These are phyloP conservation scores for Callionymus lyra DNA, from an alignment of 2,113 vertebrate species.

Conservation along the genomic window DNA sequence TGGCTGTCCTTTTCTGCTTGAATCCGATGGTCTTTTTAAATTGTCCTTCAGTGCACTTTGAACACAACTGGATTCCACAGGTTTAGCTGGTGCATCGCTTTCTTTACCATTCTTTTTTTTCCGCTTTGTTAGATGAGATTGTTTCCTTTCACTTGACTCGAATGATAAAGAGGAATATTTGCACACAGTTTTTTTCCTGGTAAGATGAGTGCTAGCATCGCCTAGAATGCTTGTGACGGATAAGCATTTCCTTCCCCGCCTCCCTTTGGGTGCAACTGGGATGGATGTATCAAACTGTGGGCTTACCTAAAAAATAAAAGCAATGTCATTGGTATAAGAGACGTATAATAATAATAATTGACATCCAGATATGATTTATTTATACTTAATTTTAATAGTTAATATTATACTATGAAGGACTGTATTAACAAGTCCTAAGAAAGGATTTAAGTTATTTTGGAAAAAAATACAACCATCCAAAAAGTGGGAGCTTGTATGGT, in stretches of 20 bases:
- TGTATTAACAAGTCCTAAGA: too few species aligned
- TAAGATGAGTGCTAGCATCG: slow-evolving; percentile 30
- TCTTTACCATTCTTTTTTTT: slow-evolving; percentile 1
- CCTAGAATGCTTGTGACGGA: slow-evolving; percentile 26
- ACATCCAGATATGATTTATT: too few species aligned
- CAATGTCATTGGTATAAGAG: too few species aligned
- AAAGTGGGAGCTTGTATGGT: too few species aligned
- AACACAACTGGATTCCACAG: not conserved
- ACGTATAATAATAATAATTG: too few species aligned
- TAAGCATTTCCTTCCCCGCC: slow-evolving; percentile 16
- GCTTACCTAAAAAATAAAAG: slow-evolving; percentile 63
- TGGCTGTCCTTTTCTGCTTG: slow-evolving; percentile 5
- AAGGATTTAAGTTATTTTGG: too few species aligned
- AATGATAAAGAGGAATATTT: slow-evolving; percentile 73
- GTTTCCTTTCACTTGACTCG: slow-evolving; percentile 24
- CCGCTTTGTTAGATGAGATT: slow-evolving; percentile 10
- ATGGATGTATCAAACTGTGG: slow-evolving; percentile 72
- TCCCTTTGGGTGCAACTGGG: slow-evolving; percentile 23
- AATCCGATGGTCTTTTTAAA: slow-evolving; percentile 17
- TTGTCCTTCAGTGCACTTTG: slow-evolving; percentile 12
- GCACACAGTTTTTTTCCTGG: slow-evolving; percentile 50
- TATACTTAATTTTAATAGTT: too few species aligned
- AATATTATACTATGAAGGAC: too few species aligned
- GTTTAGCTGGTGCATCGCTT: slow-evolving; percentile 3
- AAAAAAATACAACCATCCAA: too few species aligned